Conservation (phyloP, 2,888 invertebrate species). For the Ennomos erosarius region DNA sequence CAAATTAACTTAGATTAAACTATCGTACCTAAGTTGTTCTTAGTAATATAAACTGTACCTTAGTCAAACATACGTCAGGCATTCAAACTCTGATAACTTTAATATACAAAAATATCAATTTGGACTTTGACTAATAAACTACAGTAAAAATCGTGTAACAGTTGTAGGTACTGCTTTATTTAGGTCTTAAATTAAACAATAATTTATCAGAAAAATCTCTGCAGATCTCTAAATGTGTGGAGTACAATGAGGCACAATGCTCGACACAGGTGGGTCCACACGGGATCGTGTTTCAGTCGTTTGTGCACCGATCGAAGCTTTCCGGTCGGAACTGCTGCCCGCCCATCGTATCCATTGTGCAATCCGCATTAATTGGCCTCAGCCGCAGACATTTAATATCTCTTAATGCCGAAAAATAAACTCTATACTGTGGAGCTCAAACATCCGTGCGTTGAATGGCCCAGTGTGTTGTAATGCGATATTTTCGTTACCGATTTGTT, state of each 20-base stretch:
- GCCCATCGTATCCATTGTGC: constrained; percentile 71
- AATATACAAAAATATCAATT: too few relatives aligned
- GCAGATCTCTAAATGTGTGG: background rate
- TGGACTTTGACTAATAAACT: too few relatives aligned
- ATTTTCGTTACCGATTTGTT: constrained; percentile 79
- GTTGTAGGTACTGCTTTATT: too few relatives aligned
- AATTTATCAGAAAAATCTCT: constrained; percentile 6
- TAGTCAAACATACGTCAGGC: too few relatives aligned
- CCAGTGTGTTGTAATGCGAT: constrained; percentile 71
- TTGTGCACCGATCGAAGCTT: constrained; percentile 74
- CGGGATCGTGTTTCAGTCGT: constrained; percentile 68
- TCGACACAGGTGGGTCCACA: constrained; percentile 71
- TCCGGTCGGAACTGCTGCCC: constrained; percentile 82
- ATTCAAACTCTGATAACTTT: too few relatives aligned
- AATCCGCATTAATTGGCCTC: constrained; percentile 77
- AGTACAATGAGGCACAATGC: constrained; percentile 27
- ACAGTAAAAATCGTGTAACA: too few relatives aligned
- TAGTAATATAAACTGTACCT: too few relatives aligned
- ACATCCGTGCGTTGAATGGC: constrained; percentile 31
- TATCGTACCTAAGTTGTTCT: too few relatives aligned
- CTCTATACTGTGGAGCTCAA: constrained; percentile 42
- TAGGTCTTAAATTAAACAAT: too few relatives aligned
- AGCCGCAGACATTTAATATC: constrained; percentile 80
- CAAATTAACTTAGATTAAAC: too few relatives aligned
- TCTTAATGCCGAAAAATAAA: constrained; percentile 67